These are phyloP conservation scores for Xenops minutus DNA, from an alignment of 2,797 vertebrate genomes.

Conservation along the genomic window DNA sequence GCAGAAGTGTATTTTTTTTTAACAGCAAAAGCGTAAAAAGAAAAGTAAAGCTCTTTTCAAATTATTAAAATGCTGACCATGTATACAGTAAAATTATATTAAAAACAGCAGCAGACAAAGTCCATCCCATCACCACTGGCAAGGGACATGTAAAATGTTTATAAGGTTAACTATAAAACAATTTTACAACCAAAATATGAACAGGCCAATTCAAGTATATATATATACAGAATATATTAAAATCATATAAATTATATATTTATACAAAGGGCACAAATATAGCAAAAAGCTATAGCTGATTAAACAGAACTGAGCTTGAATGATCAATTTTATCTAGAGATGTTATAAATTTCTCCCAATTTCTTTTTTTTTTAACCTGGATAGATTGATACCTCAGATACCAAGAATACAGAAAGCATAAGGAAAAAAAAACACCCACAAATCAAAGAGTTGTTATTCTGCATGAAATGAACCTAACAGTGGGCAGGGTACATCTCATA, in stretches of 20 bases:
- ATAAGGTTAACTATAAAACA: conserved; percentile 71
- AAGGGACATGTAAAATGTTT: conserved; percentile 66
- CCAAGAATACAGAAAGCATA: background rate
- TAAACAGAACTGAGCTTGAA: conserved; percentile 51
- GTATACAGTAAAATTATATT: conserved; percentile 59
- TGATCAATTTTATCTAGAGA: background rate
- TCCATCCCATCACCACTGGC: conserved; percentile 22
- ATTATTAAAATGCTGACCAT: conserved; percentile 44
- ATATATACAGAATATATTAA: conserved; percentile 85
- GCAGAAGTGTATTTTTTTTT: background rate
- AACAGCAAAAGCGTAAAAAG: conserved; percentile 15
- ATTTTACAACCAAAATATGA: conserved; percentile 71
- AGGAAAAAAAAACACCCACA: background rate
- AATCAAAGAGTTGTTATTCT: background rate
- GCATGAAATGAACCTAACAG: conserved; percentile 39
- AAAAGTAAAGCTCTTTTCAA: conserved; percentile 67
- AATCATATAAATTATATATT: conserved; percentile 88
- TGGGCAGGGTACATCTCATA: conserved; percentile 21
- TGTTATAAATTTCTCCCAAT: background rate
- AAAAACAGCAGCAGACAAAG: conserved; percentile 72
- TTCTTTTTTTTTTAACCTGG: background rate
- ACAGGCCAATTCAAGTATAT: conserved; percentile 75
- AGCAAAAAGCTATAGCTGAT: conserved; percentile 72
- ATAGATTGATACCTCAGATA: conserved; percentile 39
- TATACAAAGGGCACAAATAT: conserved; percentile 84